Conservation (phyloP, 2,113 vertebrate genomes). For the Prolemur simus region DNA sequence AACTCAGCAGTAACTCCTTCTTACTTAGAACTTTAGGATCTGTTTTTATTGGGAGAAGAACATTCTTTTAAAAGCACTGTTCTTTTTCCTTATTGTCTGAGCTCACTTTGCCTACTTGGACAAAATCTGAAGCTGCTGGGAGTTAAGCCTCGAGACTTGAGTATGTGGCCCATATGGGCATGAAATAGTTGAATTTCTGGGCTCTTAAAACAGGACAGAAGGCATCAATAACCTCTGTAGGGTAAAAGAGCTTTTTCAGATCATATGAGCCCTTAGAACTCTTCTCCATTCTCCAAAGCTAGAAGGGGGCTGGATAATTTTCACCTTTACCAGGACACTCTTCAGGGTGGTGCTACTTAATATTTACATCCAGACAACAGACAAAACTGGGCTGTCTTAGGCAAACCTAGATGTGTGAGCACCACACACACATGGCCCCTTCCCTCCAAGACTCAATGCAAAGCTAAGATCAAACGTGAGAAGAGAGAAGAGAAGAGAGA, state of each 20-base stretch:
- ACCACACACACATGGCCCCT: not conserved
- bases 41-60: slow-evolving; percentile 34
- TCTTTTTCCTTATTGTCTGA: slow-evolving; percentile 35
- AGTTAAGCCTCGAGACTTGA: not conserved
- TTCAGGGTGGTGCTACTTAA: not conserved
- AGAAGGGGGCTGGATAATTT: not conserved
- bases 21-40: slow-evolving; percentile 48
- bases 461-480: not conserved
- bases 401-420: not conserved
- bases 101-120: not conserved
- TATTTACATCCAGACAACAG: not conserved
- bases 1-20: slow-evolving; percentile 37
- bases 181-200: not conserved
- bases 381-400: not conserved
- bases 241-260: not conserved
- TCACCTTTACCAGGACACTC: not conserved
- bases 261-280: not conserved
- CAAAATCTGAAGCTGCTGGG: slow-evolving; percentile 17
- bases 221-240: not conserved
- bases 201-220: not conserved
- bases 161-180: not conserved
- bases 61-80: slow-evolving; percentile 25
- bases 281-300: not conserved
- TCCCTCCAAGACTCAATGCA: not conserved
- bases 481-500: not conserved